A percentile compares a stretch with the other conserved stretches of the same genome.
These are phyloP conservation scores for Cebus imitator DNA, from an alignment of 2,113 vertebrate genomes.

Conservation along the genomic window DNA sequence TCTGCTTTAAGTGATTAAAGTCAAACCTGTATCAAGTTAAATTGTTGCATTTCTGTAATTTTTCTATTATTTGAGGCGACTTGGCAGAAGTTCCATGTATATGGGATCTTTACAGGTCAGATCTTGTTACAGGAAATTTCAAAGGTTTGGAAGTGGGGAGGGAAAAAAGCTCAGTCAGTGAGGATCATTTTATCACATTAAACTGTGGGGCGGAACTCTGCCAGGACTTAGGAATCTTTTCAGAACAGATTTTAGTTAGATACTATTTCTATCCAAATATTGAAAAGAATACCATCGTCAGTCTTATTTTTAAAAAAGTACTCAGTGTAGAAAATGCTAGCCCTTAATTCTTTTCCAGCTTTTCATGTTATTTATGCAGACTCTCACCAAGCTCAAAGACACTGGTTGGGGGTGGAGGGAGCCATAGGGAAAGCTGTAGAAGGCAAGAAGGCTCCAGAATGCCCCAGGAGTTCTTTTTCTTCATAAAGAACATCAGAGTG, in stretches of 20 bases:
- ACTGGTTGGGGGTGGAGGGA: accelerated
- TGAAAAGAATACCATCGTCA: not conserved
- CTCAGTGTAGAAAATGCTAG: not conserved
- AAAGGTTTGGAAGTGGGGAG: not conserved
- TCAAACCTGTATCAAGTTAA: conserved; percentile 59
- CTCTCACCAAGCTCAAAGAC: not conserved
- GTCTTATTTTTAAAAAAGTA: not conserved
- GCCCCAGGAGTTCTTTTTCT: not conserved
- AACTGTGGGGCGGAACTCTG: not conserved
- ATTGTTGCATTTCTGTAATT: conserved; percentile 34
- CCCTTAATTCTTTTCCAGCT: not conserved
- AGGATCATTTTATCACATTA: not conserved
- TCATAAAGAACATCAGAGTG: not conserved
- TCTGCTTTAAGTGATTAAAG: conserved; percentile 48
- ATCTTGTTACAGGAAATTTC: conserved; percentile 44
- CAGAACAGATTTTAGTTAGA: not conserved
- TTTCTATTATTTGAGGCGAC: conserved; percentile 47
- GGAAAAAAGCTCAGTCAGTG: not conserved
- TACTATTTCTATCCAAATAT: not conserved
- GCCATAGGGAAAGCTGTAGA: no score
- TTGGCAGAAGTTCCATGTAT: conserved; percentile 42
- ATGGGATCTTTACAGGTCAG: conserved; percentile 43
- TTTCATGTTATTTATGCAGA: not conserved
- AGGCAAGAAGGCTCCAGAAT: not conserved
- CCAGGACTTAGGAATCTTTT: not conserved